phyloP scores from a whole-genome alignment of 2,888 invertebrate species.

The Bhutanitis thaidina region DNA sequence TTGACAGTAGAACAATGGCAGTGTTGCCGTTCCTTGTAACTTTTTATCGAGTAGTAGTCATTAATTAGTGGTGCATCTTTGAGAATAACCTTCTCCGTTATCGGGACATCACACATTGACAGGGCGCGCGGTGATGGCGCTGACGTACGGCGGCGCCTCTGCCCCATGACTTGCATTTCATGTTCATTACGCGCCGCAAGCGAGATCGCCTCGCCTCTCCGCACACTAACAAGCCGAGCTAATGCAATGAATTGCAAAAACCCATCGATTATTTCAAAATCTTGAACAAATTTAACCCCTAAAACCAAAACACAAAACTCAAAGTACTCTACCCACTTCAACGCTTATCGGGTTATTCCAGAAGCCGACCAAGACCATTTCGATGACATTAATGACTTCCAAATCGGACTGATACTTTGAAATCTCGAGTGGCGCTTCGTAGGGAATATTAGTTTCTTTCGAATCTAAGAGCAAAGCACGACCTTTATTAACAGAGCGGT shows the following conservation, averaged over 20 bases:
- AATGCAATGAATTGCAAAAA: constrained; percentile 78
- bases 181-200: constrained; percentile 61
- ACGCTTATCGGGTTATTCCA: constrained; percentile 38
- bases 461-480: constrained; percentile 34
- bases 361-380: constrained; percentile 63
- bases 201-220: constrained; percentile 39
- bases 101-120: constrained; percentile 69
- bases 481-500: constrained; percentile 57
- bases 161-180: constrained; percentile 70
- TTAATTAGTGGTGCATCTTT: constrained; percentile 74
- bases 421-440: constrained; percentile 46
- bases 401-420: constrained; percentile 60
- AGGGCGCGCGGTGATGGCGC: constrained; percentile 59
- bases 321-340: constrained; percentile 27
- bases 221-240: constrained; percentile 74
- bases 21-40: constrained; percentile 52
- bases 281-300: constrained; percentile 35
- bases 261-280: constrained; percentile 24
- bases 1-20: constrained; percentile 65
- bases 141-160: constrained; percentile 43
- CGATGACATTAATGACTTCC: constrained; percentile 74
- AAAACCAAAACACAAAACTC: constrained; percentile 32
- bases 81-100: constrained; percentile 73
- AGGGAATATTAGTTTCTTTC: constrained; percentile 53
- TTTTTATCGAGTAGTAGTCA: constrained; percentile 53